A percentile compares a stretch with the other conserved stretches of the same genome.
Evolutionary conservation across 2,888 invertebrate species (phyloP).

Genomic region (Mythimna impura): DNA sequence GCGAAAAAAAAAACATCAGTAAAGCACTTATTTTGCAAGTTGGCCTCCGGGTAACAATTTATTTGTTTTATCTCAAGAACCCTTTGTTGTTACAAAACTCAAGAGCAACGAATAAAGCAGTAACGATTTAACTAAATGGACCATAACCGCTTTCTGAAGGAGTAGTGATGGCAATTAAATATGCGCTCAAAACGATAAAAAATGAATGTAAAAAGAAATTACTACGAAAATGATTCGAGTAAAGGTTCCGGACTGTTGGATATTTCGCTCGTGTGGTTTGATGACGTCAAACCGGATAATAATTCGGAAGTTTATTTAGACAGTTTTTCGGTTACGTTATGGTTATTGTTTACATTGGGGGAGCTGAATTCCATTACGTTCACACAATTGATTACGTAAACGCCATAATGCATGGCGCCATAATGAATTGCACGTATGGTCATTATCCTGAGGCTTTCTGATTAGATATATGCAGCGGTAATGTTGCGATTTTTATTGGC

Average conservation of each 20-base stretch:
- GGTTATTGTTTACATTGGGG: conserved; percentile 19
- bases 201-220: conserved; percentile 60
- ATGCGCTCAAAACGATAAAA: conserved; percentile 69
- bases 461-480: too few species aligned
- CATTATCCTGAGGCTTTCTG: neutral
- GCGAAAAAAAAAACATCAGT: conserved; percentile 68
- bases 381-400: conserved; percentile 24
- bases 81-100: conserved; percentile 80
- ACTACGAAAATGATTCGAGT: conserved; percentile 56
- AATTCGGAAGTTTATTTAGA: conserved; percentile 40
- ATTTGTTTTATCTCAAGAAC: conserved; percentile 82
- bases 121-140: conserved; percentile 82
- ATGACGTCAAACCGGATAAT: conserved; percentile 27
- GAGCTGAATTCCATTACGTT: conserved; percentile 28
- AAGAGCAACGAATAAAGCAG: conserved; percentile 79
- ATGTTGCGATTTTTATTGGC: too few species aligned
- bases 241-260: conserved; percentile 39
- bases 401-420: neutral
- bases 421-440: conserved; percentile 5
- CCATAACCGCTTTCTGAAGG: conserved; percentile 75
- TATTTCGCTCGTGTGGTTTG: conserved; percentile 53
- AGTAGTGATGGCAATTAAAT: conserved; percentile 76
- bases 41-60: conserved; percentile 76
- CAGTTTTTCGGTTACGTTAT: conserved; percentile 27
- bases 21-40: conserved; percentile 73